Evolutionary conservation across 2,888 invertebrate species (phyloP).

Genomic region (Cyaniris semiargus): DNA sequence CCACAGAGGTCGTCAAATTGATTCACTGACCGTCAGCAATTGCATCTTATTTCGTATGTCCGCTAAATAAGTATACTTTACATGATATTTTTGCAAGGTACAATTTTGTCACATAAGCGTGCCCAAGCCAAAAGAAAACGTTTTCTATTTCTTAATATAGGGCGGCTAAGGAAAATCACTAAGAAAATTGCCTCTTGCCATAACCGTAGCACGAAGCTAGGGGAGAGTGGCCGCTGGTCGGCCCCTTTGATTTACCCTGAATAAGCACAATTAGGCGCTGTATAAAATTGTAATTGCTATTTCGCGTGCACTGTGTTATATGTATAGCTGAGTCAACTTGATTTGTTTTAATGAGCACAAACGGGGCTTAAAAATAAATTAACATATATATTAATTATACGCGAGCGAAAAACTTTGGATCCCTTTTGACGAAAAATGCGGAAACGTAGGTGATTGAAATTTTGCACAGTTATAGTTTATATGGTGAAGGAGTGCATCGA

Average conservation of each 20-base stretch:
- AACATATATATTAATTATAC: no score
- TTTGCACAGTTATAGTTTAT: no score
- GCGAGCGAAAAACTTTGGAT: no score
- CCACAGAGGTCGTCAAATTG: no score
- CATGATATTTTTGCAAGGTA: background rate
- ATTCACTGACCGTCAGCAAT: no score
- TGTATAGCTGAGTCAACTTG: background rate
- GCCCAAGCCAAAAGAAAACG: background rate
- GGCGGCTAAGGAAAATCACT: background rate
- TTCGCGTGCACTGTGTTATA: background rate
- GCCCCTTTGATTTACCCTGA: background rate
- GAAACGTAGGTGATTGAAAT: no score
- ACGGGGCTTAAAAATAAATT: background rate
- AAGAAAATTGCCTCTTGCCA: background rate
- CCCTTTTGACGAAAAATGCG: no score
- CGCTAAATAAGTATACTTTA: no score
- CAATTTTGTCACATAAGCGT: background rate
- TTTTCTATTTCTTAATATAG: background rate
- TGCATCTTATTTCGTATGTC: no score
- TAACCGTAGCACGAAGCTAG: background rate
- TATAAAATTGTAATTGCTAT: conserved; percentile 17
- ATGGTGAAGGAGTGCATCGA: no score
- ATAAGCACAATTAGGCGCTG: conserved; percentile 19
- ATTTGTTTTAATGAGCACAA: conserved; percentile 1
- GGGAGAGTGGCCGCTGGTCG: background rate